phyloP scores from a whole-genome alignment of 2,888 invertebrate species.

The Lasiommata megera region DNA sequence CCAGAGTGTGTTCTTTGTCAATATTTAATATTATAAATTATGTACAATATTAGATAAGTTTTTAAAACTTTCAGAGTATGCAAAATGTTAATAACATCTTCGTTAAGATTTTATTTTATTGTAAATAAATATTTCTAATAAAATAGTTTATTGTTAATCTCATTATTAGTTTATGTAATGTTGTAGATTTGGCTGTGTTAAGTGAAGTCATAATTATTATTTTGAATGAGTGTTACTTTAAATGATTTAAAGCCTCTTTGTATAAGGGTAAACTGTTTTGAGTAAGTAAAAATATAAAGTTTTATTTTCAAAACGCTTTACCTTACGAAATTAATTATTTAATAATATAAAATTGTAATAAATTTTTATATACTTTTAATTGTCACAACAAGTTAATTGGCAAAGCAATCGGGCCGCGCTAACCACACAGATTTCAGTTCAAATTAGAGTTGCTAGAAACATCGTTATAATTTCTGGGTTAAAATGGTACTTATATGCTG shows the following conservation, averaged over 20 bases:
- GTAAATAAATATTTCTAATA: constrained; percentile 1
- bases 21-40: background rate
- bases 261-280: too few relatives aligned
- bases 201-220: constrained; percentile 10
- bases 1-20: constrained; percentile 1
- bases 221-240: background rate
- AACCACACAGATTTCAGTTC: too few relatives aligned
- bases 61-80: background rate
- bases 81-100: background rate
- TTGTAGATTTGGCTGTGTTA: constrained; percentile 26
- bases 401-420: too few relatives aligned
- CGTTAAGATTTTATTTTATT: background rate
- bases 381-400: too few relatives aligned
- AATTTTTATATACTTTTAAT: too few relatives aligned
- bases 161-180: constrained; percentile 4
- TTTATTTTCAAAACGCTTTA: too few relatives aligned
- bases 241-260: background rate
- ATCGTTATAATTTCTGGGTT: too few relatives aligned
- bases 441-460: too few relatives aligned
- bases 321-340: too few relatives aligned
- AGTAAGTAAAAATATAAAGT: too few relatives aligned
- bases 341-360: too few relatives aligned
- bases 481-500: too few relatives aligned
- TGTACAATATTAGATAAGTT: background rate
- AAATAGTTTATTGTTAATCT: background rate